Evolutionary conservation across 2,113 vertebrate species (phyloP).

Genomic region (Dissostichus mawsoni): DNA sequence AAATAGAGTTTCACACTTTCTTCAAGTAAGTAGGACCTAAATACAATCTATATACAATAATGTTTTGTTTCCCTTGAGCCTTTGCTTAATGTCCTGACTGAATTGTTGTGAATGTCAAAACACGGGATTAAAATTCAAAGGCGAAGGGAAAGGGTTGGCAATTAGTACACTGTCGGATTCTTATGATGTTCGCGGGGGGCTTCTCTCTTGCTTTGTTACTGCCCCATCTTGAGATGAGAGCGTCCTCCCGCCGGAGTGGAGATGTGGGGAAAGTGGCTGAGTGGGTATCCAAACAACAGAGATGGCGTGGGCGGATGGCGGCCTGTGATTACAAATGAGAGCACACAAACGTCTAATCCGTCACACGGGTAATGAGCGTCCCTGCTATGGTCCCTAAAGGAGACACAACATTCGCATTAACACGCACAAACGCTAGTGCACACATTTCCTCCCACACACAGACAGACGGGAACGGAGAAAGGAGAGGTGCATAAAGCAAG

Average conservation of each 20-base stretch:
- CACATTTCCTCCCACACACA: neutral
- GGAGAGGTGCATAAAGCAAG: constrained; percentile 18
- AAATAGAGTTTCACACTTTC: neutral
- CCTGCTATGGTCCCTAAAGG: constrained; percentile 40
- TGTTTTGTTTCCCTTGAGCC: constrained; percentile 25
- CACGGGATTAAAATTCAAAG: constrained; percentile 51
- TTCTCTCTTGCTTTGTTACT: constrained; percentile 42
- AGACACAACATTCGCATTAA: constrained; percentile 1
- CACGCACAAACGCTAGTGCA: neutral
- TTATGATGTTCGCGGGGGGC: constrained; percentile 21
- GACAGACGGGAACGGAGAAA: neutral
- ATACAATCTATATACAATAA: constrained; percentile 10
- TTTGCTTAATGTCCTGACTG: neutral
- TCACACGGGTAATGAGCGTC: constrained; percentile 65
- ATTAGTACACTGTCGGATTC: constrained; percentile 56
- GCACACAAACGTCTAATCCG: constrained; percentile 49
- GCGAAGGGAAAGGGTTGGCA: constrained; percentile 30
- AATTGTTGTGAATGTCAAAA: constrained; percentile 42
- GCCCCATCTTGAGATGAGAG: constrained; percentile 29
- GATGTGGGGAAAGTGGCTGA: constrained; percentile 43
- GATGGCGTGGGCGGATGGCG: constrained; percentile 67
- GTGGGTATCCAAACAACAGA: constrained; percentile 41
- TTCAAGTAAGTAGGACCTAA: neutral
- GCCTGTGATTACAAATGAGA: constrained; percentile 78
- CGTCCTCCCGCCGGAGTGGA: constrained; percentile 27